A percentile compares a stretch with the other conserved stretches of the same genome.
Evolutionary conservation across 2,797 vertebrate species (phyloP).

Genomic region (Lithobates pipiens): DNA sequence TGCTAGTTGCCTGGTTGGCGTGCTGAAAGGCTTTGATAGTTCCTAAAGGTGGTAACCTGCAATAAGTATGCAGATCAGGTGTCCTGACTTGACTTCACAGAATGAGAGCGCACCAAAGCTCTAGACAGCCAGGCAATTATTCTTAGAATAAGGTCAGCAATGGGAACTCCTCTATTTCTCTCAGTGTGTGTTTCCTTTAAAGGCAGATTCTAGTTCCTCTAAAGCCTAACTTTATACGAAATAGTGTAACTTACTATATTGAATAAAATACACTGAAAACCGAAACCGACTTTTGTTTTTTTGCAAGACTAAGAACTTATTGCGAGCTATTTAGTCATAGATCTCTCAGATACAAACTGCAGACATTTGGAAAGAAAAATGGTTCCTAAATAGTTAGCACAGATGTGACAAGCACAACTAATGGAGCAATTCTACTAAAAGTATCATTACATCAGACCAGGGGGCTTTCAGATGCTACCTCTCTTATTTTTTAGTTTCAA

Average conservation of each 20-base stretch:
- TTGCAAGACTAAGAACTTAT: background rate
- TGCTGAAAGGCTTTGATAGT: no score
- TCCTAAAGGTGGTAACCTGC: no score
- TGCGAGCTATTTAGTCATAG: background rate
- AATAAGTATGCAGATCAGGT: no score
- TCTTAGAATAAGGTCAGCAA: no score
- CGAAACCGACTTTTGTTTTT: background rate
- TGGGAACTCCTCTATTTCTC: background rate
- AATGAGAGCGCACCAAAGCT: no score
- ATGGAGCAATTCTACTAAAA: background rate
- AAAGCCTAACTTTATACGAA: background rate
- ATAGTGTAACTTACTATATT: background rate
- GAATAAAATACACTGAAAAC: background rate
- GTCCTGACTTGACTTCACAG: no score
- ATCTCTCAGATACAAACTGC: background rate
- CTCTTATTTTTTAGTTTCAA: background rate
- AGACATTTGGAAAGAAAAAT: no score
- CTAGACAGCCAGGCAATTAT: no score
- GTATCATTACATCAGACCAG: background rate
- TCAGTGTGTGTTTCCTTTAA: background rate
- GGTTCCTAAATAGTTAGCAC: no score
- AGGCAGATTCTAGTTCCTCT: background rate
- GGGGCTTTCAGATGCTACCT: no score
- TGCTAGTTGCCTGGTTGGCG: no score
- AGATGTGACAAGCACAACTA: no score